Evolutionary conservation across 2,888 invertebrate genomes (phyloP).

Genomic region (Taphrorychus bicolor): DNA sequence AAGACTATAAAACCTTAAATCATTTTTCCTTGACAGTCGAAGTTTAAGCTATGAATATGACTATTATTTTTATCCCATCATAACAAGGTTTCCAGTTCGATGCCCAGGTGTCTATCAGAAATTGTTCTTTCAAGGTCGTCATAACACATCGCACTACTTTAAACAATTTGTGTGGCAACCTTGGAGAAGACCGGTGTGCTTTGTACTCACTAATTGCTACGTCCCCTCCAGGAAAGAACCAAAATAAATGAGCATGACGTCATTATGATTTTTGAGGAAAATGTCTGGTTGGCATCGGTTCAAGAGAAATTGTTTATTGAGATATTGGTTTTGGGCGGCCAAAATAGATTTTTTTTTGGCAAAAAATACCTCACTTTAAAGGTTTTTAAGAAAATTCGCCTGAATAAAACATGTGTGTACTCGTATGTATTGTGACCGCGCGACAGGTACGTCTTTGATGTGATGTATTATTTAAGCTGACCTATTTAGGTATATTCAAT

Average conservation of each 20-base stretch:
- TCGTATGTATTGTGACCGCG: no score
- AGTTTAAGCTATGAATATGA: not conserved
- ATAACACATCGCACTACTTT: not conserved
- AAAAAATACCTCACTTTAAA: not conserved
- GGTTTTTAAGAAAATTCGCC: not conserved
- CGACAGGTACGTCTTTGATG: not conserved
- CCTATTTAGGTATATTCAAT: not conserved
- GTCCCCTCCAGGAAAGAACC: not conserved
- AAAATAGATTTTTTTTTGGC: not conserved
- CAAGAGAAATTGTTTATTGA: not conserved
- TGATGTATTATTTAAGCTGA: not conserved
- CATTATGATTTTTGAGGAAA: not conserved
- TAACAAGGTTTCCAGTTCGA: no score
- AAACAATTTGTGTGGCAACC: not conserved
- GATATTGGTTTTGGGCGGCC: not conserved
- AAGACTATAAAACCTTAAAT: not conserved
- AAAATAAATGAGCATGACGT: not conserved
- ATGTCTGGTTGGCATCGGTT: not conserved
- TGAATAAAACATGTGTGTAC: not conserved
- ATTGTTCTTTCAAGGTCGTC: not conserved
- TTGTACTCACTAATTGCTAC: not conserved
- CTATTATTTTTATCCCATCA: no score
- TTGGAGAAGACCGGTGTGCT: not conserved
- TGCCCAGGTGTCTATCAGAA: no score
- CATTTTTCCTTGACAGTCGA: not conserved